Base-by-base conservation (phyloP, 2,113 vertebrate genomes). In the Nettapus auritus region DNA sequence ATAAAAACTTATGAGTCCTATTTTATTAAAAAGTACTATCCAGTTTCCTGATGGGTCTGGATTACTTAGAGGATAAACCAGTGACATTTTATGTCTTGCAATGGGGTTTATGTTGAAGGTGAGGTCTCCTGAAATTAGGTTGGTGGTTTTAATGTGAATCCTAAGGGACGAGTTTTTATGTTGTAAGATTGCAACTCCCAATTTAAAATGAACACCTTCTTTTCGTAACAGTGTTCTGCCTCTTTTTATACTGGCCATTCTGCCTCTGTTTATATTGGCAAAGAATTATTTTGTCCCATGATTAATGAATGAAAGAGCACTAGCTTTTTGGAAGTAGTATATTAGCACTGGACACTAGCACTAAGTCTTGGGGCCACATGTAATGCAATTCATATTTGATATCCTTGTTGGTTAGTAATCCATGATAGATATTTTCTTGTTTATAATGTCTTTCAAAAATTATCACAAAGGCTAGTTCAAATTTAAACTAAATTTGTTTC, bases 1-100 rank as follows among this genome's bases (percentile, higher is more conserved):
- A 98, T 98, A 98, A 98, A 98, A 98, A 94, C 94, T 97, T 97
- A 97, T 68, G 96, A 97, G 94, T 97, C 82, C 85, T 79, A 86
- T 97, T 98, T 98, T 98, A 98, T 98, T 98, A 97, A 98, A 98
- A 98, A 97, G 94, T 97, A 96, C 93, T 94, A 75, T 93, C 93
- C 95, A 77, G 88, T 97, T 97, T 97, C 91, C 88, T 98, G 95
- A 91, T 96, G 86, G 85, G 93, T 31, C 70, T 95, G 84, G 86
- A 89, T 98, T 97, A 93, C 91, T 94, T 92, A 77, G 70, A 94
- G 48, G 75, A 95, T 93, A 97, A 94, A 92, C 85, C 67, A 88
- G 84, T 91, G 94, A 86, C 26, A 89, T 95, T 97, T 97, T 96
- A 60, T 96, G 70, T 96, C 91, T 96, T 94, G 81, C 63, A 86